Conservation (phyloP, 64 coral and sea anemone species). For the Acropora yongei region DNA sequence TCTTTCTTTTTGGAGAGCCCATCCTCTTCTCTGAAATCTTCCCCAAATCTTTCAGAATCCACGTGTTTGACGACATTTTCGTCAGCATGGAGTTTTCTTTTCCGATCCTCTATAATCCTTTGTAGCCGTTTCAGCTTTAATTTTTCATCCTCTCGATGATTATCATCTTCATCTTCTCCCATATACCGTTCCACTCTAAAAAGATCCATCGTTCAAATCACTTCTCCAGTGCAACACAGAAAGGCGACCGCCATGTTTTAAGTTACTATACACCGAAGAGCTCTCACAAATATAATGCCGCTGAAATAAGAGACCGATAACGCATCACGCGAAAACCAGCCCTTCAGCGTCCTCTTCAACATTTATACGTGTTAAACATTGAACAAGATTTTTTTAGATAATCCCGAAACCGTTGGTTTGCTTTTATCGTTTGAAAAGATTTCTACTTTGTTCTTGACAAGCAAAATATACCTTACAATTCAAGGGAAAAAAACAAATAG, state of each 20-base stretch:
- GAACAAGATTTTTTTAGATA: too few species aligned
- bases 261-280: too few species aligned
- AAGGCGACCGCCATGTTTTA: constrained; percentile 26
- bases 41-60: not conserved
- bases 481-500: too few species aligned
- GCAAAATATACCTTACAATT: too few species aligned
- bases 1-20: not conserved
- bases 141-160: constrained; percentile 27
- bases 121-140: constrained; percentile 45
- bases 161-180: constrained; percentile 50
- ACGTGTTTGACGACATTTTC: not conserved
- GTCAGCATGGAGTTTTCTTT: constrained; percentile 36
- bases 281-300: too few species aligned
- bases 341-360: too few species aligned
- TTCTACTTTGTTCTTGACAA: too few species aligned
- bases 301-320: too few species aligned
- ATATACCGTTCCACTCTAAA: constrained; percentile 76
- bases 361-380: too few species aligned
- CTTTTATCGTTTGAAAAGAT: too few species aligned
- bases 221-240: not conserved
- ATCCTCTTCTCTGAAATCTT: not conserved
- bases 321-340: too few species aligned
- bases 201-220: constrained; percentile 67
- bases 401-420: too few species aligned
- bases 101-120: constrained; percentile 52